Evolutionary conservation across 1,140 invertebrate genomes (phyloP).

Genomic region (Glossosoma conforme): DNA sequence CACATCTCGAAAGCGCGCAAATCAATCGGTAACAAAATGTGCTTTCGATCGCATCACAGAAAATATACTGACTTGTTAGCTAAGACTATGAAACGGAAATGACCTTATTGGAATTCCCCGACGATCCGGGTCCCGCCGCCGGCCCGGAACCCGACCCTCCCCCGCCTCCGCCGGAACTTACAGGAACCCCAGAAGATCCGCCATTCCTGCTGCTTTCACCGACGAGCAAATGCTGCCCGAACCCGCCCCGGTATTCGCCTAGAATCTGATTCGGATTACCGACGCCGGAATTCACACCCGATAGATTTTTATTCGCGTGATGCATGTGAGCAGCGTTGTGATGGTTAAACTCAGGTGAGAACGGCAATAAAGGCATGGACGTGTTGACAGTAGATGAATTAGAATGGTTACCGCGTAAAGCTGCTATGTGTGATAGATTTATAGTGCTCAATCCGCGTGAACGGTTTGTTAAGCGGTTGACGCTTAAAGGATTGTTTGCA

Average conservation of each 20-base stretch:
- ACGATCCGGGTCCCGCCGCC: constrained; percentile 35
- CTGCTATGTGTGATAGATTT: constrained; percentile 19
- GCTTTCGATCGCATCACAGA: too few relatives aligned
- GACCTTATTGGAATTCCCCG: constrained; percentile 36
- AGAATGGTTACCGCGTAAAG: too few relatives aligned
- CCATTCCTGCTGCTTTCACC: constrained; percentile 32
- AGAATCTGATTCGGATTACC: too few relatives aligned
- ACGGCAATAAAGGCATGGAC: constrained; percentile 13
- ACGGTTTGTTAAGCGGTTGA: constrained; percentile 74
- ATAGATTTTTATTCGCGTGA: too few relatives aligned
- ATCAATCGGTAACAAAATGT: too few relatives aligned
- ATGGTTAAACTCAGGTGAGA: constrained; percentile 24
- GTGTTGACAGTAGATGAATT: too few relatives aligned
- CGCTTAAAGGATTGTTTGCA: constrained; percentile 85
- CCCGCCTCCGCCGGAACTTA: constrained; percentile 15
- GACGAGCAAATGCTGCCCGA: constrained; percentile 28
- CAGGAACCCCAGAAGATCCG: constrained; percentile 9
- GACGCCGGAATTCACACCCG: too few relatives aligned
- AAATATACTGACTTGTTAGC: constrained; percentile 30
- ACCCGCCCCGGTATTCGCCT: neutral
- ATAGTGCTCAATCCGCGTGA: constrained; percentile 26
- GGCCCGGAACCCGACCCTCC: constrained; percentile 27
- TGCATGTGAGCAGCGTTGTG: too few relatives aligned
- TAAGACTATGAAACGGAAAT: constrained; percentile 48
- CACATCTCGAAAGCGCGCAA: too few relatives aligned